Evolutionary conservation across 2,113 vertebrate species (phyloP).

Genomic region (Carassius auratus): DNA sequence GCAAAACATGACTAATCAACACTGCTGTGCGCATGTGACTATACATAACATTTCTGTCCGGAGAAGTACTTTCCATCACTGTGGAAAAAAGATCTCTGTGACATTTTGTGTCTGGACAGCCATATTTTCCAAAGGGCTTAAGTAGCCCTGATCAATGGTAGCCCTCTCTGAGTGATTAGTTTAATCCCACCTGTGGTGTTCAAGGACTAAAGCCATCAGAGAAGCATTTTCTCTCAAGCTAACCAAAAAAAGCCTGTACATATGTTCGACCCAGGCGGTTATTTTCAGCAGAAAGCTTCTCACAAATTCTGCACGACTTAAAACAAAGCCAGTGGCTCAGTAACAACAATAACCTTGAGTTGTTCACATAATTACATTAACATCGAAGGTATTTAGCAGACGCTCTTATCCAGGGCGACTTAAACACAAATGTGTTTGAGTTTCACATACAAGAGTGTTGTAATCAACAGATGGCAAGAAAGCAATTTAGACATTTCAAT

Average conservation of each 20-base stretch:
- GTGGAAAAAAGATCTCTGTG: slow-evolving; percentile 1
- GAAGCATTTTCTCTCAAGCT: slow-evolving; percentile 36
- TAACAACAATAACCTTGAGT: slow-evolving; percentile 31
- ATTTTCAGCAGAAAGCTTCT: slow-evolving; percentile 20
- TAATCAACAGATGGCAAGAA: slow-evolving; percentile 25
- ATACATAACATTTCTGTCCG: slow-evolving; percentile 9
- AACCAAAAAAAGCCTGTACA: slow-evolving; percentile 14
- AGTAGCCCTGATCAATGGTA: slow-evolving; percentile 20
- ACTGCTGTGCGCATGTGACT: neutral
- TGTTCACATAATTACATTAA: slow-evolving; percentile 13
- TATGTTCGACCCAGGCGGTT: slow-evolving; percentile 15
- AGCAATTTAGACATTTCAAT: neutral
- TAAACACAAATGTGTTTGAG: neutral
- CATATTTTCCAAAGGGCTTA: slow-evolving; percentile 22
- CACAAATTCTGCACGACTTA: neutral
- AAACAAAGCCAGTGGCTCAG: slow-evolving; percentile 17
- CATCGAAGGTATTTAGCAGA: slow-evolving; percentile 13
- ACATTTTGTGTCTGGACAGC: slow-evolving; percentile 37
- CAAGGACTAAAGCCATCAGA: slow-evolving; percentile 39
- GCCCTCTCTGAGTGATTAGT: slow-evolving; percentile 35
- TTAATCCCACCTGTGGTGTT: slow-evolving; percentile 33
- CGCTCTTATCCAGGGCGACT: slow-evolving; percentile 8
- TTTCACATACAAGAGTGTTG: neutral
- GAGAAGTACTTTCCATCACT: neutral
- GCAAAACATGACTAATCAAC: neutral